Evolutionary conservation across 2,888 invertebrate species (phyloP).

Genomic region (Hydrotaea diabolus): DNA sequence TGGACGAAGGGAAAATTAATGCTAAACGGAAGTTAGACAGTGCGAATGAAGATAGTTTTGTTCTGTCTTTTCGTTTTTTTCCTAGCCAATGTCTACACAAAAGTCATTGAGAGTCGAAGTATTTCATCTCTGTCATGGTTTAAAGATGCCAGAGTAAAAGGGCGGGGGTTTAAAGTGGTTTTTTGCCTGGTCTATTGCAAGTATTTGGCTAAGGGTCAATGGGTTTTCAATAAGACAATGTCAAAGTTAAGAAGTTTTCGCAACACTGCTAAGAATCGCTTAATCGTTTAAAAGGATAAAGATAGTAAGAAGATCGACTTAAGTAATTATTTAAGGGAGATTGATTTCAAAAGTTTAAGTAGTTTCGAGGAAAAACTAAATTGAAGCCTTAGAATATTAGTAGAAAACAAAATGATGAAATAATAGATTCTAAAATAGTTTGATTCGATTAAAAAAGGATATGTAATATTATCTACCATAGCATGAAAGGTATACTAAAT

Average conservation of each 20-base stretch:
- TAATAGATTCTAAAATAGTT: too few species aligned
- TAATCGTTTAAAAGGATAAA: not conserved
- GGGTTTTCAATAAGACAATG: conserved; percentile 46
- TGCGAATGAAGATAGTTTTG: conserved; percentile 22
- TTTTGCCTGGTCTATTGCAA: conserved; percentile 4
- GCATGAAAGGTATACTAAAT: too few species aligned
- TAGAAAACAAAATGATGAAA: too few species aligned
- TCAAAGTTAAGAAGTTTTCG: conserved; percentile 54
- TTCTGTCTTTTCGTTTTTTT: too few species aligned
- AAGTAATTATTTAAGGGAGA: not conserved
- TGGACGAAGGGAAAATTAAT: conserved; percentile 44
- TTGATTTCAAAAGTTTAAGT: too few species aligned
- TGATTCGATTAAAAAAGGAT: too few species aligned
- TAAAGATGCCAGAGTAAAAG: not conserved
- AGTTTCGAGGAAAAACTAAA: too few species aligned
- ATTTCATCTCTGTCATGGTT: not conserved
- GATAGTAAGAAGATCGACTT: not conserved
- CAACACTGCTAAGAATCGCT: too few species aligned
- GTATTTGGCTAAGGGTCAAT: conserved; percentile 51
- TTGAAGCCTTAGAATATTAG: too few species aligned
- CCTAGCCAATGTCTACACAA: conserved; percentile 6
- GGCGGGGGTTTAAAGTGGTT: too few species aligned
- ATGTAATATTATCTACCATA: too few species aligned
- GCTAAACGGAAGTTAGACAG: conserved; percentile 48
- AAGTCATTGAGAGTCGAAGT: conserved; percentile 42